Conservation (phyloP, 2,113 vertebrate species). For the Andinoacara biseriatus region DNA sequence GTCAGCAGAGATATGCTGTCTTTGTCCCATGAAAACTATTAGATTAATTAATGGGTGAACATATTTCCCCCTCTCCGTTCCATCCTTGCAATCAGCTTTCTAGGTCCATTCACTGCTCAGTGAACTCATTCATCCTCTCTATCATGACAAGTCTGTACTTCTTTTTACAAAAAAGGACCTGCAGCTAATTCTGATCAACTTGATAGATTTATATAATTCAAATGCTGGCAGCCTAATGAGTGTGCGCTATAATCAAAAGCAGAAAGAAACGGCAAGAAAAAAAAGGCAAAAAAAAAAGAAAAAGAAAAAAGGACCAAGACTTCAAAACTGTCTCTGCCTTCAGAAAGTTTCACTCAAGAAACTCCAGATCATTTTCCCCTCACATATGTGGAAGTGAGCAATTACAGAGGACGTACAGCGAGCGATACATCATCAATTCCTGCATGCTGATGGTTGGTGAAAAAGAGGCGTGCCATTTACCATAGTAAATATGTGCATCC, state of each 20-base stretch:
- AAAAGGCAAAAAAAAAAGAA: not conserved
- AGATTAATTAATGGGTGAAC: constrained; percentile 77
- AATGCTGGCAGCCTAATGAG: constrained; percentile 64
- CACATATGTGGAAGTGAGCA: constrained; percentile 61
- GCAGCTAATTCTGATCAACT: constrained; percentile 74
- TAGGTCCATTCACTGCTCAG: constrained; percentile 65
- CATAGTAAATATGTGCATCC: constrained; percentile 74
- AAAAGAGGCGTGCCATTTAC: constrained; percentile 72
- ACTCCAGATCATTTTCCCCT: constrained; percentile 34
- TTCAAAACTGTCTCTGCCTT: constrained; percentile 35
- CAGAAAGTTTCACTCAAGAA: constrained; percentile 49
- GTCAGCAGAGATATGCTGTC: constrained; percentile 65
- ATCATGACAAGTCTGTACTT: constrained; percentile 54
- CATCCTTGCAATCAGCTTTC: constrained; percentile 61
- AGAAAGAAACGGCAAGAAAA: constrained; percentile 5
- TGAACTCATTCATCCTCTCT: constrained; percentile 61
- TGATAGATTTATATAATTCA: constrained; percentile 71
- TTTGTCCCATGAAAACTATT: constrained; percentile 76
- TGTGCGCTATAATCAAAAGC: constrained; percentile 55
- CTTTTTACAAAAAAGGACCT: constrained; percentile 63
- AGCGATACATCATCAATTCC: constrained; percentile 49
- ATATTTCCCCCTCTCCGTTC: constrained; percentile 64
- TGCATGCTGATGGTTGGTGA: constrained; percentile 47
- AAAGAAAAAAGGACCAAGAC: constrained; percentile 16
- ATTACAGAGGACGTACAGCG: constrained; percentile 59